phyloP scores from a whole-genome alignment of 2,113 vertebrate species.

The Ochotona curzoniae region DNA sequence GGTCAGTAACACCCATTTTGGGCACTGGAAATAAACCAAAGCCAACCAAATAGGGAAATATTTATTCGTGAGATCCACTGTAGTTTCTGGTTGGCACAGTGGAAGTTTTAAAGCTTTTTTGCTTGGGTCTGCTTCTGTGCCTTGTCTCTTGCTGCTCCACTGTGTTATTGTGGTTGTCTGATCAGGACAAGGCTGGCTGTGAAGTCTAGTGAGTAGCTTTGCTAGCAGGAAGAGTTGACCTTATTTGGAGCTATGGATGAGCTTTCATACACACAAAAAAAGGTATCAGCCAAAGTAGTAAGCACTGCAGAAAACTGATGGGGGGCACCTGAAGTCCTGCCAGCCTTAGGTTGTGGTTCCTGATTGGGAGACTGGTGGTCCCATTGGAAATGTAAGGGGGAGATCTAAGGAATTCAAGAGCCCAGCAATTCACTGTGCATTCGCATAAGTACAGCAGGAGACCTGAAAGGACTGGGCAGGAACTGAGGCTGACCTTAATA shows the following conservation, averaged over 20 bases:
- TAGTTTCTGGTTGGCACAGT: not conserved
- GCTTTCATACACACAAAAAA: not conserved
- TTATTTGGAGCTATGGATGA: not conserved
- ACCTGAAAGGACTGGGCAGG: not conserved
- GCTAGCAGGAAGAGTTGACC: not conserved
- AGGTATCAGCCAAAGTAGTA: not conserved
- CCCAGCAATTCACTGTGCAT: not conserved
- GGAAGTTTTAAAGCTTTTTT: not conserved
- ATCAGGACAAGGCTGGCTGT: not conserved
- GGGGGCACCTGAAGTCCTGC: not conserved
- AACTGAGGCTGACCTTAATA: not conserved
- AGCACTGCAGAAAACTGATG: not conserved
- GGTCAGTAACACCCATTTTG: not conserved
- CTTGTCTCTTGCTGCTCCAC: not conserved
- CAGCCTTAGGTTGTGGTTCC: not conserved
- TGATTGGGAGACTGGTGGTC: not conserved
- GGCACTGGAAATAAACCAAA: slow-evolving; percentile 15
- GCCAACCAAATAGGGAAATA: not conserved
- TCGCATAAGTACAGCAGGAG: not conserved
- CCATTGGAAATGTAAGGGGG: not conserved
- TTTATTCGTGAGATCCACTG: not conserved
- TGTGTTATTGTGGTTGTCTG: not conserved
- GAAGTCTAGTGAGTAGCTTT: not conserved
- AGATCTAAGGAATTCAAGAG: not conserved
- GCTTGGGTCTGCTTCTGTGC: rapidly evolving